Base-by-base conservation (phyloP, 2,113 vertebrate species). In the Tetraodon nigroviridis region DNA sequence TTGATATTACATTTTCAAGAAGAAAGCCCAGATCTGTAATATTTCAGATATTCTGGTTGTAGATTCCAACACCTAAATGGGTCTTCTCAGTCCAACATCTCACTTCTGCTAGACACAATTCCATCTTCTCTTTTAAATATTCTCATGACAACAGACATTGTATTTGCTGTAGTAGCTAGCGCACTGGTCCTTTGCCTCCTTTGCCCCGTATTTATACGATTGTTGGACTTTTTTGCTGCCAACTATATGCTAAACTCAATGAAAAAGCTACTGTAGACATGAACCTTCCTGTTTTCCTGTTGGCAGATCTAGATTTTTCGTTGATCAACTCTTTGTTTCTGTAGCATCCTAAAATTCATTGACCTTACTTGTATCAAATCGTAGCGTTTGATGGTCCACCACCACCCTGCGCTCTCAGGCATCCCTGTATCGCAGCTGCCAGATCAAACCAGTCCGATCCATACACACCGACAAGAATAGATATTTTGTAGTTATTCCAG, bases 371-470 rank as follows among this genome's bases (percentile, higher is more conserved):
- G 10, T 37, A 37, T 37, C 32, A 12, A 37, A 37, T 37, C 32
- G 32, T 12, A 37, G 44, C 44, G 67, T 78, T 74, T 63, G 61
- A 64, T 75, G 68, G 75, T 73, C 54, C 5, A 24, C 55, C 37
- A 27, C 18, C 20, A 41, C 53, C 14, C 56, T 49, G 41, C 56
- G 32, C 55, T 41, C 55, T 44, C 17, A 29, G 51, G 51, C 61
- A 45, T 51, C 48, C 48, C 55, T 46, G 64, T 68, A 64, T 81
- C 17, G 24, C 75, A 78, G 82, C 79, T 76, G 78, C 81, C 80
- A 85, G 77, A 82, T 86, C 71, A 83, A 75, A 85, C 79, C 73
- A 67, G 73, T 72, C 75, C 75, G 76, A 83, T 84, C 74, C 78
- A 84, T 76, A 74, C 64, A 70, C 56, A 77, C 75, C 64, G 72